A percentile compares a stretch with the other conserved stretches of the same genome.
Evolutionary conservation across 2,888 invertebrate species (phyloP).

Genomic region (Ptychoptera albimana): DNA sequence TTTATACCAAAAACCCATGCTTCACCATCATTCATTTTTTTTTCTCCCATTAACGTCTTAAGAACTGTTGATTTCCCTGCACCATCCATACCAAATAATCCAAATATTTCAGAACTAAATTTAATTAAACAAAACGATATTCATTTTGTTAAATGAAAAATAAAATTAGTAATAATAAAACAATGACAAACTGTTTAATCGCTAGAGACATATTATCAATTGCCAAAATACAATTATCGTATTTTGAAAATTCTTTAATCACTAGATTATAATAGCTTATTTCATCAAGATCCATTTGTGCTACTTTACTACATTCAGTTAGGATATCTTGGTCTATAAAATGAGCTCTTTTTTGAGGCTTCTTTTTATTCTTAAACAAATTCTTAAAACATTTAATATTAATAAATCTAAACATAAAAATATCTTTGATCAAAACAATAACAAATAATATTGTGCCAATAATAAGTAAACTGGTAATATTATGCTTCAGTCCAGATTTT

Average conservation of each 20-base stretch:
- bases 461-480: conserved; percentile 39
- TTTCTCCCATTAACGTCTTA: conserved; percentile 70
- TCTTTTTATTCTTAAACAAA: too few relatives aligned
- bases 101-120: conserved; percentile 58
- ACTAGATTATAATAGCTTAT: conserved; percentile 36
- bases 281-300: conserved; percentile 23
- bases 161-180: background rate
- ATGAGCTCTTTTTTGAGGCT: background rate
- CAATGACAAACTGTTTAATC: conserved; percentile 4
- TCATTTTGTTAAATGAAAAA: background rate
- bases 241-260: conserved; percentile 46
- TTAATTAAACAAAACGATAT: background rate
- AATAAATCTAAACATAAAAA: conserved; percentile 27
- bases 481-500: conserved; percentile 50
- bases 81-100: conserved; percentile 60
- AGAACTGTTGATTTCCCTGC: conserved; percentile 75
- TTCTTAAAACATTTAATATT: too few relatives aligned
- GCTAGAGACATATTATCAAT: conserved; percentile 50
- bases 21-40: conserved; percentile 48
- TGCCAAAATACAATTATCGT: conserved; percentile 50
- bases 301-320: conserved; percentile 35
- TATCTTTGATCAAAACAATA: conserved; percentile 45
- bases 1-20: conserved; percentile 40
- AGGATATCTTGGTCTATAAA: conserved; percentile 32
- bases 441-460: conserved; percentile 39